Evolutionary conservation across 2,113 vertebrate genomes (phyloP).

Genomic region (Craseonycteris thonglongyai): DNA sequence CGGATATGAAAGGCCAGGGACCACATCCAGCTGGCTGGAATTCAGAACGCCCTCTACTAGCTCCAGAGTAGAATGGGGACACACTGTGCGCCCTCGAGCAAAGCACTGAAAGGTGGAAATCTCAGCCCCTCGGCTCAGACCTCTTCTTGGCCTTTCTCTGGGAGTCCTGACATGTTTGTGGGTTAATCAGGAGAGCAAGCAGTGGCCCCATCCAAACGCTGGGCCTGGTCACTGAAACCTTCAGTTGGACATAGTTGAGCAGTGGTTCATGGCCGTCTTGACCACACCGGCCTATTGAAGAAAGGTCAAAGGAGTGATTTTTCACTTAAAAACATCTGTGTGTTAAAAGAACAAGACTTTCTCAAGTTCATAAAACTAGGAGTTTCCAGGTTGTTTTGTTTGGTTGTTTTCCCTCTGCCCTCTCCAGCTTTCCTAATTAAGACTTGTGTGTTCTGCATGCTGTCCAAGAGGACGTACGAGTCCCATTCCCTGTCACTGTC

Average conservation of each 20-base stretch:
- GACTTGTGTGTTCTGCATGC: constrained; percentile 30
- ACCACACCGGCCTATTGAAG: constrained; percentile 68
- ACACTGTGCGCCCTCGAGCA: neutral
- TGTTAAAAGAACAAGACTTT: constrained; percentile 79
- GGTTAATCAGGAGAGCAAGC: neutral
- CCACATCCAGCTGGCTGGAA: neutral
- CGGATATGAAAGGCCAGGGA: neutral
- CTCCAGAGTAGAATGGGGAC: neutral
- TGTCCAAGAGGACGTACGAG: constrained; percentile 40
- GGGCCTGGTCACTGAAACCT: neutral
- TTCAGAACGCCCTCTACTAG: neutral
- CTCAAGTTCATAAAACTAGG: constrained; percentile 75
- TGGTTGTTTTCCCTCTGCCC: neutral
- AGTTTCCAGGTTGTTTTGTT: constrained; percentile 58
- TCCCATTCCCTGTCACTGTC: neutral
- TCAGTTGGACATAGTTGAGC: constrained; percentile 9
- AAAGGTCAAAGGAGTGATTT: constrained; percentile 82
- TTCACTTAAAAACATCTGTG: constrained; percentile 79
- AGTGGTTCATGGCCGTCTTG: constrained; percentile 72
- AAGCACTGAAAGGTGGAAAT: neutral
- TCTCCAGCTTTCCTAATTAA: constrained; percentile 55
- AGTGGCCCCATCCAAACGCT: neutral
- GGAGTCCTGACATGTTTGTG: neutral
- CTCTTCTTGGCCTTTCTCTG: neutral
- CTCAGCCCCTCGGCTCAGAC: neutral